Evolutionary conservation across 2,797 vertebrate species (phyloP), one percentile per base, ranked within the genome.

Genomic region (Fundulus diaphanus): DNA sequence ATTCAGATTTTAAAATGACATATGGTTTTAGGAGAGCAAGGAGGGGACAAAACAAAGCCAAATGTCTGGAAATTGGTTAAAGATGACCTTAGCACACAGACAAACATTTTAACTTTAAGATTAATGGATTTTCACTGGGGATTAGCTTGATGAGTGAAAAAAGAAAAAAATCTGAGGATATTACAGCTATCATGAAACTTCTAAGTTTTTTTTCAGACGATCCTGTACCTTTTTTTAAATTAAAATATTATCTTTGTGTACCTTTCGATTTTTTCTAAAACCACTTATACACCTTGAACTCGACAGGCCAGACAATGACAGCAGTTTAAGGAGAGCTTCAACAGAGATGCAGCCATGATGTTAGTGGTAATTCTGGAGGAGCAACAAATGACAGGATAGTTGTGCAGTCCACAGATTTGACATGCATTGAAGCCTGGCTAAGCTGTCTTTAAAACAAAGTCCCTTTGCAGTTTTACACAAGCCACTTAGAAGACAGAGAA

Each of bases 1-100:
- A 83, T 85, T 79, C 61, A 80, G 74, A 66, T 68, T 74, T 68
- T 68, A 65, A 63, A 52, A 73, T 82, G 76, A 87, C 72, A 82
- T 80, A 78, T 1, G 11, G 69, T 54, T 86, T 82, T 83, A 75
- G 86, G 73, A 73, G 59, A 33, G 74, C 31, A 63, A 91, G 78
- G 82, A 79, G 78, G 80, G 54, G 59, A 80, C 48, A 82, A 90
- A 91, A 72, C 29, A 24, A 78, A 79, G 85, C 57, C 87, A 89
- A 73, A 90, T 90, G 85, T 73, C 2, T 31, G n/a, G 83, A 77
- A 70, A 78, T 54, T 40, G 66, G 68, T 81, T 73, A 33, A 72
- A 70, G 74, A 85, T 85, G 83, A 80, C 9, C 22, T 76, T 44
- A 85, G 74, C 78, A 79, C 76, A 49, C 70, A 80, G 59, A 40